Conservation (phyloP, 2,797 vertebrate genomes). For the Chloroceryle amazona region DNA sequence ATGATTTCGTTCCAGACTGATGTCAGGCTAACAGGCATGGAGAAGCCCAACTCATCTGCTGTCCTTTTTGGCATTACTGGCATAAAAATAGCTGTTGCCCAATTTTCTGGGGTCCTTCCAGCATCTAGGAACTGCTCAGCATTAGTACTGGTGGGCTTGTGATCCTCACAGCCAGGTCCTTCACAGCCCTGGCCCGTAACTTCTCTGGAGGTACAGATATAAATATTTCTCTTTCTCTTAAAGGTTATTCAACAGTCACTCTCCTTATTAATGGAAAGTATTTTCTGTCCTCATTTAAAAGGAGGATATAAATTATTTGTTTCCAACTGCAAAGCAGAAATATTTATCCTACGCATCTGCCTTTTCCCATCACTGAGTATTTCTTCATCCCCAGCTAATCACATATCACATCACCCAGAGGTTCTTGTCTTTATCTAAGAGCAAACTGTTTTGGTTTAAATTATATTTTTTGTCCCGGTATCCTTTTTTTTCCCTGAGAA, state of each 20-base stretch:
- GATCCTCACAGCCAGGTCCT: neutral
- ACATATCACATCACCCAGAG: neutral
- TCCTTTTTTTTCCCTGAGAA: neutral
- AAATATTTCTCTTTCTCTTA: neutral
- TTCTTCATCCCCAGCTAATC: neutral
- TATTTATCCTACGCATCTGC: neutral
- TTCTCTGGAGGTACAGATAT: neutral
- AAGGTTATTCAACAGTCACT: neutral
- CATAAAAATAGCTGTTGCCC: neutral
- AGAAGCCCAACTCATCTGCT: neutral
- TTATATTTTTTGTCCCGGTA: neutral
- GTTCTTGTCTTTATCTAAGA: neutral
- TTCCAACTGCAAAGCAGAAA: neutral
- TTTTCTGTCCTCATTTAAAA: neutral
- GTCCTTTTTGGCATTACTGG: neutral
- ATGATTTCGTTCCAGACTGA: neutral
- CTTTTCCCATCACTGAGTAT: neutral
- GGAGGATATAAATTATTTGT: neutral
- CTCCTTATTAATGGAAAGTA: neutral
- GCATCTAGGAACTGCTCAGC: neutral
- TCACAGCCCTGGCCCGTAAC: neutral
- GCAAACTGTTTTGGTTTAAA: neutral
- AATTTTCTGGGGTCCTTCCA: neutral
- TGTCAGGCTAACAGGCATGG: neutral
- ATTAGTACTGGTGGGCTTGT: accelerated